Conservation (phyloP, 2,888 invertebrate species). For the Trypoxylon attenuatum region DNA sequence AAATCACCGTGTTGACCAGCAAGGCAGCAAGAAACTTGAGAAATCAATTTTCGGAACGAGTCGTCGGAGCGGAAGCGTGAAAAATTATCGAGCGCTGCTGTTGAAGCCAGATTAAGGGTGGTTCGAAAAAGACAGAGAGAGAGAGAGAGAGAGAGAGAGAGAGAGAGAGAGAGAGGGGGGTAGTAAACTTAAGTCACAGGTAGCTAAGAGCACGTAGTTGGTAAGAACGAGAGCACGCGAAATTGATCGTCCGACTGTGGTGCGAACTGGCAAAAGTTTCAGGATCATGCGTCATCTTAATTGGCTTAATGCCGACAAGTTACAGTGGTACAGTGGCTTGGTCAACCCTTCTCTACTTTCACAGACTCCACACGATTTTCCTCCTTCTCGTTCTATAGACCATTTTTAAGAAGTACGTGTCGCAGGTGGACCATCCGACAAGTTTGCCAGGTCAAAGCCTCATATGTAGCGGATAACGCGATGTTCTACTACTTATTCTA, state of each 20-base stretch:
- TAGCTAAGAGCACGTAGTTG: conserved; percentile 20
- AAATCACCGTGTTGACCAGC: conserved; percentile 19
- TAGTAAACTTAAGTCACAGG: conserved; percentile 2
- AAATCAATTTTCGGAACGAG: conserved; percentile 39
- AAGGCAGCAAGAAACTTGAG: conserved; percentile 29
- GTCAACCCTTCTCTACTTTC: conserved; percentile 17
- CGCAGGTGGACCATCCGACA: too few species aligned
- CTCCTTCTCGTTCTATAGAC: too few species aligned
- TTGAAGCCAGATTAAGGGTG: not conserved
- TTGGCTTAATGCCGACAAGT: conserved; percentile 67
- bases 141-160: not conserved
- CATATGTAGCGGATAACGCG: too few species aligned
- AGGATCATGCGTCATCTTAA: conserved; percentile 68
- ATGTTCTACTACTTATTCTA: too few species aligned
- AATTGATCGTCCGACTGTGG: conserved; percentile 58
- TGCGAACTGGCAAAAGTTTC: conserved; percentile 59
- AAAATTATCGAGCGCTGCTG: conserved; percentile 43
- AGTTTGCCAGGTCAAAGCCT: too few species aligned
- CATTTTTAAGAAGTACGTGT: too few species aligned
- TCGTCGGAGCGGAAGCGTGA: conserved; percentile 22
- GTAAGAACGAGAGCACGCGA: conserved; percentile 25
- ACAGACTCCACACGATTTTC: not conserved
- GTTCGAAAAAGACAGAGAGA: not conserved
- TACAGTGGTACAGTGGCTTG: conserved; percentile 45
- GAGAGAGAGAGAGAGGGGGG: conserved; percentile 7